Evolutionary conservation across 2,888 invertebrate species (phyloP).

Genomic region (Drosophila nigritarsus): DNA sequence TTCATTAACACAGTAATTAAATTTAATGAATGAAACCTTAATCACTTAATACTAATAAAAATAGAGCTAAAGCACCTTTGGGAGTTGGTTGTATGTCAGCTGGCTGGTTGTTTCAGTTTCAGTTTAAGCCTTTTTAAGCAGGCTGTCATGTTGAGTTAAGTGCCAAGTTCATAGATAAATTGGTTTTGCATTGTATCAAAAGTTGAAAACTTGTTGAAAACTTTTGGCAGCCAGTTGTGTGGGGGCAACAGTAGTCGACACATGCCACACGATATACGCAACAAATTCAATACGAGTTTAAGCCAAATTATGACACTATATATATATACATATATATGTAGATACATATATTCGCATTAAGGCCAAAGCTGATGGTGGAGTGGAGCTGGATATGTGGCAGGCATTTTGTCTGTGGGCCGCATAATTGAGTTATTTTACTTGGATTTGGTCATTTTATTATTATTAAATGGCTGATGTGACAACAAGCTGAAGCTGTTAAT

Average conservation of each 20-base stretch:
- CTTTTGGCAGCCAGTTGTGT: conserved; percentile 42
- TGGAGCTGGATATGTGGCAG: neutral
- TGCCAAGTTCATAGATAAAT: conserved; percentile 37
- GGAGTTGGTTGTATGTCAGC: conserved; percentile 16
- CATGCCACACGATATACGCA: conserved; percentile 49
- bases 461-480: conserved; percentile 69
- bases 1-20: neutral
- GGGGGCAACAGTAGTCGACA: conserved; percentile 37
- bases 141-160: conserved; percentile 42
- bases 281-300: neutral
- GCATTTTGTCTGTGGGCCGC: conserved; percentile 2
- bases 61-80: neutral
- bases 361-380: neutral
- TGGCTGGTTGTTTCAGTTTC: conserved; percentile 32
- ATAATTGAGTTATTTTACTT: conserved; percentile 76
- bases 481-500: conserved; percentile 67
- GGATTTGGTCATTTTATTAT: conserved; percentile 66
- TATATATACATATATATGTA: conserved; percentile 12
- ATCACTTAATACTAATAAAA: neutral
- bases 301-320: neutral
- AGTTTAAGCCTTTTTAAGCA: conserved; percentile 29
- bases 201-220: conserved; percentile 57
- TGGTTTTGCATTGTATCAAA: conserved; percentile 50
- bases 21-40: neutral
- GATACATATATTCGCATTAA: conserved; percentile 10